These are phyloP conservation scores for Liasis olivaceus DNA, from an alignment of 2,797 vertebrate genomes.

Conservation along the genomic window DNA sequence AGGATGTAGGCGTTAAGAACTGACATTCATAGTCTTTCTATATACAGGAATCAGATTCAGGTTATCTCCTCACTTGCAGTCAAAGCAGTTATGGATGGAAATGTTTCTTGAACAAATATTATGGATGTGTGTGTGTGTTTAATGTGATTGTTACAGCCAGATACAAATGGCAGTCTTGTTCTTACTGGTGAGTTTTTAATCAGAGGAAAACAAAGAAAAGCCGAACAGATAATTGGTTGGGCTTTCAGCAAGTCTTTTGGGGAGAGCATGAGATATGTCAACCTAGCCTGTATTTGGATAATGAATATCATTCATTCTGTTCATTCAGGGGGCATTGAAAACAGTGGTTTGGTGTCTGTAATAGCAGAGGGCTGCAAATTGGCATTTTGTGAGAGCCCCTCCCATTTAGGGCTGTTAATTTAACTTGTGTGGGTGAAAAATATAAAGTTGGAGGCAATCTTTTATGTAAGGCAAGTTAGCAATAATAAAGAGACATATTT, in stretches of 20 bases:
- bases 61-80: background rate
- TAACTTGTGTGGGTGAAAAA: background rate
- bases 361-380: background rate
- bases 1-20: background rate
- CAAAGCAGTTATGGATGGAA: background rate
- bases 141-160: background rate
- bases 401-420: background rate
- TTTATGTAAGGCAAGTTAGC: background rate
- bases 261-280: background rate
- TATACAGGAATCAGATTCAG: background rate
- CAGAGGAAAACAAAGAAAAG: conserved; percentile 44
- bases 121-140: background rate
- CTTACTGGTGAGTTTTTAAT: conserved; percentile 22
- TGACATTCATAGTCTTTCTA: background rate
- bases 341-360: background rate
- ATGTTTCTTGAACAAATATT: background rate
- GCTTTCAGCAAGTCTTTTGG: background rate
- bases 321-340: conserved; percentile 38
- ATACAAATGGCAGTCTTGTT: background rate
- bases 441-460: no score
- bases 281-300: conserved; percentile 45
- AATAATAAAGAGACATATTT: background rate
- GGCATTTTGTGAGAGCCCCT: background rate
- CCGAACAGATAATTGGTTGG: conserved; percentile 35
- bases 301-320: background rate